These are phyloP conservation scores for Hylaeus volcanicus DNA, from an alignment of 1,140 invertebrate species.

Conservation along the genomic window DNA sequence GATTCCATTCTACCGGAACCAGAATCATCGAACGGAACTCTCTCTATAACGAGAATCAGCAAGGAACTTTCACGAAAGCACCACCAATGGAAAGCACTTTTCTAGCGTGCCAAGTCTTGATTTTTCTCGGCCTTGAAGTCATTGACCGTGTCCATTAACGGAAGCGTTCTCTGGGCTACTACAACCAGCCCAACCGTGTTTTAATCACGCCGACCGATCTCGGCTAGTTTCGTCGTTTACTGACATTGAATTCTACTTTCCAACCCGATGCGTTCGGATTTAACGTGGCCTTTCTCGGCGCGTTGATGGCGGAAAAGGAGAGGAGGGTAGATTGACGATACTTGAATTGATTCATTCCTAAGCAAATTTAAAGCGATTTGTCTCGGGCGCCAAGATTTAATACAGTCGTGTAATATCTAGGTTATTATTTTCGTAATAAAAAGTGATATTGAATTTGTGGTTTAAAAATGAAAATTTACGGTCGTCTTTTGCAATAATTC, in stretches of 20 bases:
- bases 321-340: no score
- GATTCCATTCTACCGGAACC: conserved; percentile 19
- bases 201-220: conserved; percentile 66
- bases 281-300: background rate
- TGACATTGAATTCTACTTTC: conserved; percentile 72
- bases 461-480: no score
- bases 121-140: conserved; percentile 60
- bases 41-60: background rate
- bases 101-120: conserved; percentile 24
- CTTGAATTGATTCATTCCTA: no score
- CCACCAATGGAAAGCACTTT: conserved; percentile 40
- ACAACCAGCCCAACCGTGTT: conserved; percentile 40
- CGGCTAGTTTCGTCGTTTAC: conserved; percentile 33
- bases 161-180: conserved; percentile 26
- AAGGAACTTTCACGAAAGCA: conserved; percentile 49
- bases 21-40: background rate
- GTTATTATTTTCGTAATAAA: no score
- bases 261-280: conserved; percentile 49
- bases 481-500: no score
- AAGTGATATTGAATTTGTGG: no score
- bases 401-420: no score
- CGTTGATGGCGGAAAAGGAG: no score
- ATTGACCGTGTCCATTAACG: conserved; percentile 63
- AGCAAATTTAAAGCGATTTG: no score
- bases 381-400: no score